Evolutionary conservation across 2,113 vertebrate species (phyloP), one percentile per base, ranked within the genome.

Genomic region (Oryzias javanicus): DNA sequence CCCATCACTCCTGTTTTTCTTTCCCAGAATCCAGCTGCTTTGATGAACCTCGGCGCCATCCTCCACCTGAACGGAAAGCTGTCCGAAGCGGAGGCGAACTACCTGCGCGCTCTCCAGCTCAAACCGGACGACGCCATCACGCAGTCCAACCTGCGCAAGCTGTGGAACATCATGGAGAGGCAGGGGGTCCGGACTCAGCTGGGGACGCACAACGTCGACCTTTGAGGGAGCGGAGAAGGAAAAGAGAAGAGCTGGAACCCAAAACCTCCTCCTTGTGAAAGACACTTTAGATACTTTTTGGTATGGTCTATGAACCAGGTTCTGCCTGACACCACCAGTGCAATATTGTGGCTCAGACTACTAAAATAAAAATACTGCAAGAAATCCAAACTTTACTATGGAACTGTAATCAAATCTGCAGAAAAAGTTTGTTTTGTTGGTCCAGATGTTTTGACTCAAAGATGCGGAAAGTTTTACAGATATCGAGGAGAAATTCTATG

Each of bases 101-200:
- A 99, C 88, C 93, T 99, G 79, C 89, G 91, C 27, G 97, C 97
- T 3, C 93, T 99, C 47, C 94, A 92, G 74, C 93, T 98, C 76
- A 99, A 99, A 65, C 96, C 97, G 0, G 96, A 98, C 12, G 97
- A 99, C 20, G 84, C 85, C 83, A 98, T 98, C 73, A 99, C 97
- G 3, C 96, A 96, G 79, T 98, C 97, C 66, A 99, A 99, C 80
- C 94, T 99, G 75, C 95, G 95, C 65, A 99, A 99, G 82, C 88
- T 99, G 66, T 96, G 96, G 96, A 99, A 99, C 88, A 98, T 99
- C 89, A 98, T 99, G 96, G 95, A 98, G 83, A 94, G 96, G 68
- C 97, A 99, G 90, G 96, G 96, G 66, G 85, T 98, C 78, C 91
- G 91, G 90, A 96, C 91, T 35, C 92, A 25, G 24, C 55, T 60